Evolutionary conservation across 1,140 invertebrate genomes (phyloP), one percentile per base, ranked within the genome.

Genomic region (Bombus pascuorum): DNA sequence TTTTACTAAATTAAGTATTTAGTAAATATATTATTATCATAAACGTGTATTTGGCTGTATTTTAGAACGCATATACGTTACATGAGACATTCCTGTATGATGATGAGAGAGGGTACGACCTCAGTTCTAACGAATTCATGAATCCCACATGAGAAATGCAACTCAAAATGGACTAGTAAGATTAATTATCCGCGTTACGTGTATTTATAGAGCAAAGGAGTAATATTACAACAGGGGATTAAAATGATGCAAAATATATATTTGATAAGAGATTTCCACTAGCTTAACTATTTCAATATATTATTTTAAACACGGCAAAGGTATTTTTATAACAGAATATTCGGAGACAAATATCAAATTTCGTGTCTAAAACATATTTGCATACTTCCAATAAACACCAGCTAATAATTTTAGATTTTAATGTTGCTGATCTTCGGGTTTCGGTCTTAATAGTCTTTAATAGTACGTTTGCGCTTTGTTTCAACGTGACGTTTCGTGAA

Each of bases 91-190:
- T 66, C n/a, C 65, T 34, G 15, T 34, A 13, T 15, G n/a, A 32
- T 6, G n/a, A 66, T 32, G 65, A 8, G n/a, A 8, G n/a, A 66
- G 15, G 65, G n/a, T 66, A 66, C 13, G 32, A 32, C 13, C 65
- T 34, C 65, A 6, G 5, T 66, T 66, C 65, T 66, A 66, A 66
- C 65, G 65, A 66, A 66, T 66, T 66, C n/a, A 32, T 34, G n/a
- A 66, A 66, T 66, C n/a, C 65, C 65, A 34, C n/a, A 66, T 66
- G 65, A 34, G 65, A 66, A 66, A 66, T 66, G 65, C 65, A 66
- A 66, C 65, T 18, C 65, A 32, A 32, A 66, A 66, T 66, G 65
- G n/a, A 6, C 65, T 66, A 15, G 65, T 66, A 66, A 66, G 65
- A 66, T 66, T 66, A 66, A 66, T 66, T 66, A 66, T 8, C 65